Base-by-base conservation (phyloP, 2,797 vertebrate genomes). In the Mus caroli region DNA sequence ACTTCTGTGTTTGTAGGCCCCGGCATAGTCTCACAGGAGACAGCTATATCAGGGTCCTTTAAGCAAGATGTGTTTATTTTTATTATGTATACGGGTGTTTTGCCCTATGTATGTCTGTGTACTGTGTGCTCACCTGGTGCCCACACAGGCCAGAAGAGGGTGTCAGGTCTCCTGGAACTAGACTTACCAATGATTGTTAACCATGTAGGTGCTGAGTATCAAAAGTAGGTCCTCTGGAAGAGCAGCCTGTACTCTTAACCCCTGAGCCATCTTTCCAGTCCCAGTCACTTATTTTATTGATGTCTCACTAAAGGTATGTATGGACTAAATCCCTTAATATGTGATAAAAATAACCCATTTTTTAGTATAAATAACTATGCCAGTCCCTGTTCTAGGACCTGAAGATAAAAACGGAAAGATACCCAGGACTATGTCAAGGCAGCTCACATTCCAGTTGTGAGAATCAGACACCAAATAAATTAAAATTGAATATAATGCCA, bases 371-470 rank as follows among this genome's bases (percentile, higher is more conserved):
- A 64, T 1, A 24, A 67, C 17, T 75, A 19, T 85, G 34, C 40
- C 52, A 91, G 78, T 15, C 71, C 50, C 19, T 77, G 34, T 76
- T 76, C 20, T 83, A 43, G 83, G 31, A 28, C 40, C 31, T 83
- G 26, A n/a, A 56, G 69, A 40, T 75, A 14, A 19, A 94, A 94
- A 34, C 3, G 75, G 73, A 43, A 95, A 40, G 62, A 77, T 60
- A 54, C 15, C 43, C 4, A 22, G 90, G 56, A 20, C 86, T 86
- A 56, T 52, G 54, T 83, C 40, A 10, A 78, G 64, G 40, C 19
- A 95, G 56, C 43, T 94, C 54, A 73, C 14, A 37, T 93, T 97
- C 40, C 73, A 94, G 22, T 58, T 90, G 69, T 89, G 56, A 94
- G 40, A 94, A 3, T 31, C 82, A 79, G 69, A 75, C 43, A 86